phyloP scores from a whole-genome alignment of 2,888 invertebrate genomes.

The Ecliptopera silaceata region DNA sequence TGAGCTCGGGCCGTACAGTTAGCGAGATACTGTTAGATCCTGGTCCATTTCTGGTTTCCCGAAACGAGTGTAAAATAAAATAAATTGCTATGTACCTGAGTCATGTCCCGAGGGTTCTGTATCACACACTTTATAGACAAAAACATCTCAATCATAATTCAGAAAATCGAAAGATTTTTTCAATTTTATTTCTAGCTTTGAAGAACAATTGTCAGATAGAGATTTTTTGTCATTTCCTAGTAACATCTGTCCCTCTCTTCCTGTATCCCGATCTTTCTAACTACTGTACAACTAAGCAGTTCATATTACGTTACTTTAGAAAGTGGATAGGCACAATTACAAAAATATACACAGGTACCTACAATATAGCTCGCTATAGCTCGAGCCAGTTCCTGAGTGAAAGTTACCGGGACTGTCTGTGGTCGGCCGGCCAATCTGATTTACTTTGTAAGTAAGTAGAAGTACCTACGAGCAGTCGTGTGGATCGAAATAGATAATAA shows the following conservation, averaged over 20 bases:
- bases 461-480: conserved; percentile 15
- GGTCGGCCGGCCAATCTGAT: conserved; percentile 33
- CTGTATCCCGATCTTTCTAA: background rate
- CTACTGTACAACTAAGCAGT: conserved; percentile 6
- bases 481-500: conserved; percentile 18
- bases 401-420: conserved; percentile 42
- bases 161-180: too few relatives aligned
- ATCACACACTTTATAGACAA: too few relatives aligned
- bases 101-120: too few relatives aligned
- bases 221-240: too few relatives aligned
- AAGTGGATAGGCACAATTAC: conserved; percentile 25
- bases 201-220: too few relatives aligned
- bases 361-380: conserved; percentile 16
- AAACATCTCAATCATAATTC: too few relatives aligned
- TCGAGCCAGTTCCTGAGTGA: conserved; percentile 46
- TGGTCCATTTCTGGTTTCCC: background rate
- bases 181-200: too few relatives aligned
- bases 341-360: conserved; percentile 3
- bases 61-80: background rate
- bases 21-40: background rate
- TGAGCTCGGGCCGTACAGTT: background rate
- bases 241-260: too few relatives aligned
- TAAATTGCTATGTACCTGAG: too few relatives aligned
- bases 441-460: conserved; percentile 14
- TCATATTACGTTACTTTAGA: conserved; percentile 32